Evolutionary conservation across 2,797 vertebrate species (phyloP).

Genomic region (Mus spretus): DNA sequence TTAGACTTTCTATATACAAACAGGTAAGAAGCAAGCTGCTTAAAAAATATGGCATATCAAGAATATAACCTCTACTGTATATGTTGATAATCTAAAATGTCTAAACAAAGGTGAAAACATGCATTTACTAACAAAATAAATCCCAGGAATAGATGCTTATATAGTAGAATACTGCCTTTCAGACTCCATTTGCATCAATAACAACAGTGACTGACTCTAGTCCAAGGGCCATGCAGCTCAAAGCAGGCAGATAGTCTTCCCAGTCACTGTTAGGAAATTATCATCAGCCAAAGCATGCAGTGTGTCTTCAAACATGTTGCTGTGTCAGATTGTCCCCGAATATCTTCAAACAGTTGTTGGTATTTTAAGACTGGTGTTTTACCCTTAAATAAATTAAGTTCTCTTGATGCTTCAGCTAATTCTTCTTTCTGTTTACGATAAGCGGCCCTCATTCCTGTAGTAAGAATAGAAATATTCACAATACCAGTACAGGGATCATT

Average conservation of each 20-base stretch:
- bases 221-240: constrained; percentile 71
- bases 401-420: constrained; percentile 95
- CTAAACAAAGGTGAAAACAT: neutral
- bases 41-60: neutral
- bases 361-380: constrained; percentile 97
- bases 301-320: constrained; percentile 98
- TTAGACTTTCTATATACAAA: neutral
- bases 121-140: neutral
- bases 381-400: constrained; percentile 96
- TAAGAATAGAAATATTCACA: constrained; percentile 99
- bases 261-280: constrained; percentile 97
- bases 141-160: neutral
- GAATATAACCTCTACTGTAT: neutral
- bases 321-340: constrained; percentile 96
- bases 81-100: neutral
- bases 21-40: neutral
- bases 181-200: neutral
- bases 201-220: neutral
- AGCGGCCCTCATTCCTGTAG: constrained; percentile 98
- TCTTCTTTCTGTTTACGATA: constrained; percentile 98
- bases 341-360: constrained; percentile 97
- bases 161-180: constrained; percentile 22
- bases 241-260: constrained; percentile 97
- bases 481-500: constrained; percentile 98
- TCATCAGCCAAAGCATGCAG: constrained; percentile 96